A percentile compares a stretch with the other conserved stretches of the same genome.
Evolutionary conservation across 2,888 invertebrate species (phyloP).

Genomic region (Volucella inflata): DNA sequence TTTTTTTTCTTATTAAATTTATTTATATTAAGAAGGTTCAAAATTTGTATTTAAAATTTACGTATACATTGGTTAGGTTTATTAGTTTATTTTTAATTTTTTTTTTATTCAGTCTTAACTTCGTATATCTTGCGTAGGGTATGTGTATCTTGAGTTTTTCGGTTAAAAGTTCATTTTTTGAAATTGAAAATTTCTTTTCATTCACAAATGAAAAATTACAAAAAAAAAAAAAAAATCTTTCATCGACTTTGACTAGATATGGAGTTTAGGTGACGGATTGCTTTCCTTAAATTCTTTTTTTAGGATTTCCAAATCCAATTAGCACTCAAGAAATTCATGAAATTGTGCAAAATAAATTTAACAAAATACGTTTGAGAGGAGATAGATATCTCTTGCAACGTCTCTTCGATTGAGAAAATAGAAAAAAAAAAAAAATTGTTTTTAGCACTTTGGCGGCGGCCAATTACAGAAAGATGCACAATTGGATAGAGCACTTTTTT

Average conservation of each 20-base stretch:
- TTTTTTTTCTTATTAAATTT: constrained; percentile 41
- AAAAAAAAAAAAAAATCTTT: constrained; percentile 80
- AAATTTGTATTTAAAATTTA: constrained; percentile 78
- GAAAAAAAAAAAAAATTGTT: constrained; percentile 15
- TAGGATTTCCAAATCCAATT: constrained; percentile 68
- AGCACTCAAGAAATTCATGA: constrained; percentile 13
- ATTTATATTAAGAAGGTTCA: constrained; percentile 57
- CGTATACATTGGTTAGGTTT: constrained; percentile 82
- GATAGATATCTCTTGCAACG: constrained; percentile 43
- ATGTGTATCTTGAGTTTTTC: constrained; percentile 43
- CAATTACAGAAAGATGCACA: constrained; percentile 67
- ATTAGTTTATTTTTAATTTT: constrained; percentile 76
- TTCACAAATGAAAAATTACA: constrained; percentile 77
- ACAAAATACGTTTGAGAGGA: constrained; percentile 46
- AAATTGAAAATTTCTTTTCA: constrained; percentile 7
- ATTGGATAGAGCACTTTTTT: constrained; percentile 51
- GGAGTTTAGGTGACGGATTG: constrained; percentile 55
- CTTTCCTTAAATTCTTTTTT: constrained; percentile 32
- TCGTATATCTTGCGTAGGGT: constrained; percentile 30
- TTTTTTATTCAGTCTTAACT: constrained; percentile 80
- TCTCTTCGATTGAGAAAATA: constrained; percentile 5
- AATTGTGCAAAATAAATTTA: background rate
- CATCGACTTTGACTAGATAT: constrained; percentile 77
- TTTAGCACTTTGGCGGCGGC: constrained; percentile 66
- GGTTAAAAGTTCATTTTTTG: constrained; percentile 65